Evolutionary conservation across 2,888 invertebrate genomes (phyloP).

Genomic region (Agriopis aurantiaria): DNA sequence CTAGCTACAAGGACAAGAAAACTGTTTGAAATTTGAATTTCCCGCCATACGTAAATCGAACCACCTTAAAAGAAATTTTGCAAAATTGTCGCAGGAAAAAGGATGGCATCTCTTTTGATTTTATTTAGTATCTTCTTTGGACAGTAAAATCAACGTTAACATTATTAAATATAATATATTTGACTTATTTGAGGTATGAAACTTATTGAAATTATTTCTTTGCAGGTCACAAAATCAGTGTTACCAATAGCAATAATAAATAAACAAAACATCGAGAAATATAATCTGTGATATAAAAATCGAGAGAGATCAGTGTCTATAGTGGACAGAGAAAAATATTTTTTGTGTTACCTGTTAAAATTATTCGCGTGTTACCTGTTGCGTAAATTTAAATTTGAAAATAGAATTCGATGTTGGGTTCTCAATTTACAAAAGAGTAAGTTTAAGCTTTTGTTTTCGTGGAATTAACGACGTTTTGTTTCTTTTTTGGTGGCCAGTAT

Average conservation of each 20-base stretch:
- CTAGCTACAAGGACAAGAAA: too few relatives aligned
- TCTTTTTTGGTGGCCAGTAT: slow-evolving; percentile 12
- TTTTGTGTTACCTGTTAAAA: slow-evolving; percentile 47
- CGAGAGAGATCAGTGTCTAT: slow-evolving; percentile 59
- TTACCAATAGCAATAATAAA: slow-evolving; percentile 49
- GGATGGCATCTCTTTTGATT: too few relatives aligned
- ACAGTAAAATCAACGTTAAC: slow-evolving; percentile 32
- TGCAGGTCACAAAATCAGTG: slow-evolving; percentile 60
- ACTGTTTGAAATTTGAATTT: too few relatives aligned
- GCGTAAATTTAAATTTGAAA: slow-evolving; percentile 60
- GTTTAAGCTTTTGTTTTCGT: slow-evolving; percentile 49
- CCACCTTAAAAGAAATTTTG: too few relatives aligned
- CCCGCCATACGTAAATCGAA: too few relatives aligned
- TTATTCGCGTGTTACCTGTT: slow-evolving; percentile 77
- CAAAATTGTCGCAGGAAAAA: too few relatives aligned
- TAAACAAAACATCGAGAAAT: slow-evolving; percentile 63
- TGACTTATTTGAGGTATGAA: background rate
- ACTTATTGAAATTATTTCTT: slow-evolving; percentile 42
- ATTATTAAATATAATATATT: too few relatives aligned
- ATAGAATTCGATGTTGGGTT: slow-evolving; percentile 79
- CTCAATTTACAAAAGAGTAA: slow-evolving; percentile 75
- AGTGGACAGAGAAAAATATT: slow-evolving; percentile 43
- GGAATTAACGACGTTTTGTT: slow-evolving; percentile 3
- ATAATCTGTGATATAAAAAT: slow-evolving; percentile 73
- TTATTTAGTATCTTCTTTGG: slow-evolving; percentile 35